Evolutionary conservation across 2,797 vertebrate genomes (phyloP), one percentile per base, ranked within the genome.

Genomic region (Heteromormyrus szaboi): DNA sequence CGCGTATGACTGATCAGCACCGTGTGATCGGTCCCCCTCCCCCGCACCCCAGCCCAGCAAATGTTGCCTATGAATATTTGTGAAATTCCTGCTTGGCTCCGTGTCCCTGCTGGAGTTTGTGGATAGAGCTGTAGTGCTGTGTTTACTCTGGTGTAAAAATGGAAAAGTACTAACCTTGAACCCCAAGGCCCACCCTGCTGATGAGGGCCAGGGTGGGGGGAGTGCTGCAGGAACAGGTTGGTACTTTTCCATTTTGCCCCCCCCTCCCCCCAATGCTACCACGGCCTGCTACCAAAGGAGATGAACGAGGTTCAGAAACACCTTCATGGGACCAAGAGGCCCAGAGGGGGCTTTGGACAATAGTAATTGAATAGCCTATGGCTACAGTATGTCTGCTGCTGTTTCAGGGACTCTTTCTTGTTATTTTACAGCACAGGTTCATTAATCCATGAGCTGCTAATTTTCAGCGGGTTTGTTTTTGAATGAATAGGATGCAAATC

Each of bases 131-230:
- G 68, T 50, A 56, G 87, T 29, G 19, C 68, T 9, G 51, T 84
- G 89, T 88, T 89, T 84, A 68, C 86, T 51, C 76, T 89, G 86
- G 54, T 88, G 22, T 37, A 84, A 88, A 89, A 85, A 81, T 89
- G 54, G 44, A 88, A 88, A 89, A 88, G 44, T 89, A 87, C 89
- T 53, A 84, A 62, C 56, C 44, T 17, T 25, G 29, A 59, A 86
- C 76, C 50, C 50, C 72, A 41, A 76, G n/a, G 33, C 54, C 85
- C 53, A 37, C 17, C 50, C 53, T 37, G 50, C 48, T 56, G 85
- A 86, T 59, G 50, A 37, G 51, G 85, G 48, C 9, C 46, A 1
- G 25, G 85, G 48, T 25, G 12, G 85, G 53, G 85, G 85, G 85
- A n/a, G 54, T 2, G 53, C 53, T 37, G 53, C 33, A 14, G 83